Percentiles rank a stretch among this genome's conserved stretches.
Evolutionary conservation across 2,113 vertebrate species (phyloP).

Genomic region (Halichoeres trimaculatus): DNA sequence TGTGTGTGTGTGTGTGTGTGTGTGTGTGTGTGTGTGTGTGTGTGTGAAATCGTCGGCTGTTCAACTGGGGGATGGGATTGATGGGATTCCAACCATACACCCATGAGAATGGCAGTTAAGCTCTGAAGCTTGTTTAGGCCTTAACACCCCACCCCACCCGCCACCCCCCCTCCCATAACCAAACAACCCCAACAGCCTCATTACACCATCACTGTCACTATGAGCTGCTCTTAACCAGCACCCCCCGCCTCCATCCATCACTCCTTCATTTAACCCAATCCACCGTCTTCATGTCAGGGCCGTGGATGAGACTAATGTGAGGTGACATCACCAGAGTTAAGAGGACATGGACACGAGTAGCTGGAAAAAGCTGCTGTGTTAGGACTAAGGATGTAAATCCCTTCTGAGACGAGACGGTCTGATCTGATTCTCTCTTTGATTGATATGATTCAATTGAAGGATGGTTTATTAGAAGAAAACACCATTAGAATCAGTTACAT

Average conservation of each 20-base stretch:
- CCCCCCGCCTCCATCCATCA: constrained; percentile 56
- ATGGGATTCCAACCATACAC: constrained; percentile 64
- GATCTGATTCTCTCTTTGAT: no score
- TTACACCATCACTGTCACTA: constrained; percentile 35
- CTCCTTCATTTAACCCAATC: constrained; percentile 26
- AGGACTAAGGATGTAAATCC: no score
- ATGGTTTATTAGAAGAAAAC: no score
- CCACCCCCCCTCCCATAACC: constrained; percentile 27
- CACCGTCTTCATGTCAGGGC: constrained; percentile 11
- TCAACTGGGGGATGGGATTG: constrained; percentile 57
- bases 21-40: no score
- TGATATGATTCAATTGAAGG: no score
- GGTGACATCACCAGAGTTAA: constrained; percentile 36
- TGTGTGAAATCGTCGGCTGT: neutral
- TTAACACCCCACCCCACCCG: constrained; percentile 50
- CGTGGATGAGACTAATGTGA: constrained; percentile 26
- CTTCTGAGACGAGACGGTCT: no score
- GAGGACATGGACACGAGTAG: constrained; percentile 2
- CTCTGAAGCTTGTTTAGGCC: constrained; percentile 75
- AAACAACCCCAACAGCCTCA: constrained; percentile 34
- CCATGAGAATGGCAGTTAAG: constrained; percentile 72
- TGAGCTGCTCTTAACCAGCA: constrained; percentile 24
- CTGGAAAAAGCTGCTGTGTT: neutral
- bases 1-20: no score
- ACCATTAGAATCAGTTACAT: no score